Evolutionary conservation across 2,888 invertebrate species (phyloP), one percentile per base, ranked within the genome.

Genomic region (Nasonovia ribisnigri): DNA sequence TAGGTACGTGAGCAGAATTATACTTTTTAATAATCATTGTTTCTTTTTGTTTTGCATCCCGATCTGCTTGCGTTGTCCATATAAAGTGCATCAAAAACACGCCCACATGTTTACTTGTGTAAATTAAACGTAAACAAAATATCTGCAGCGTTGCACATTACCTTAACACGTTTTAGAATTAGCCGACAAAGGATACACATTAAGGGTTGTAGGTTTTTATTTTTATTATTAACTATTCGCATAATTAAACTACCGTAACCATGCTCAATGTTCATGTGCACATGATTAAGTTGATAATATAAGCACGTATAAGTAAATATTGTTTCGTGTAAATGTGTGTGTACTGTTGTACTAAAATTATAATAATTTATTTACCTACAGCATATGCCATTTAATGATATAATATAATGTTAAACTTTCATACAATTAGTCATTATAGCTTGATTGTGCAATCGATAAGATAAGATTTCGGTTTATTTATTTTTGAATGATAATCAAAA

Each of bases 71-170:
- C 42, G 2, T 26, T 54, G 48, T 54, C 84, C 43, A n/a, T 26
- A 20, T 54, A 10, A 91, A 91, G 84, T 84, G 43, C 54, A 91
- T 42, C 84, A 26, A 51, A 43, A 84, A 43, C 57, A 84, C 43
- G 84, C 54, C 57, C 57, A 57, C 57, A n/a, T 91, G 91, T 91
- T 91, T 84, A 91, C 54, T 84, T 29, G 84, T 86, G n/a, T 84
- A 91, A 91, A 91, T 84, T 84, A 91, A 91, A 91, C 84, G 84
- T 57, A 91, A 91, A 91, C 91, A 91, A 57, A 91, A 91, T 57
- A 84, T 91, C 10, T 57, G 91, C 57, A n/a, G 86, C 91, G 20
- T 91, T 57, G 84, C 57, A 91, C 46, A 84, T 24, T 84, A 84
- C 43, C 43, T 54, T 84, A 29, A 29, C 20, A 84, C 84, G 29